Evolutionary conservation across 2,113 vertebrate species (phyloP).

Genomic region (Myodes glareolus): DNA sequence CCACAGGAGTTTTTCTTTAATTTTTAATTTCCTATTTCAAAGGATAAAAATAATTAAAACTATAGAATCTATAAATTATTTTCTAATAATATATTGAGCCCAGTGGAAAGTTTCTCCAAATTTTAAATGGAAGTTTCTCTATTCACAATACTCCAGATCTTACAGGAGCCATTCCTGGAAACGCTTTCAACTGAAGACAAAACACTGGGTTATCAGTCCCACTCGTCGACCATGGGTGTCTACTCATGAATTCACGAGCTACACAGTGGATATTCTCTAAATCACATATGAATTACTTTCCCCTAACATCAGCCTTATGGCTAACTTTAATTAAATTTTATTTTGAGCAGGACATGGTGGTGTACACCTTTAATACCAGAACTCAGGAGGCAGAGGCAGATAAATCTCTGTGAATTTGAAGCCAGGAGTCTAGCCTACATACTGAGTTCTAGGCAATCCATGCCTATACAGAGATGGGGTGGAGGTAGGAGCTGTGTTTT

Average conservation of each 20-base stretch:
- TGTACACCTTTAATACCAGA: neutral
- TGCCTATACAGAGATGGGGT: neutral
- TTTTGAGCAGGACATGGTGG: neutral
- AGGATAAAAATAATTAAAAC: neutral
- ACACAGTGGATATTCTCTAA: neutral
- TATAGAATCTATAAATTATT: neutral
- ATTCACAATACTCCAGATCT: neutral
- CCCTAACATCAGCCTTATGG: neutral
- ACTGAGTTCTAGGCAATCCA: neutral
- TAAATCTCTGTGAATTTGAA: neutral
- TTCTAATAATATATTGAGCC: neutral
- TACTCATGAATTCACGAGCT: neutral
- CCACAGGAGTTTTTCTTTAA: neutral
- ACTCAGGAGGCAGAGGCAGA: neutral
- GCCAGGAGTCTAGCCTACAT: neutral
- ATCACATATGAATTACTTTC: neutral
- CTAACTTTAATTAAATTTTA: neutral
- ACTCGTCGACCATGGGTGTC: neutral
- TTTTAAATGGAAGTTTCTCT: neutral
- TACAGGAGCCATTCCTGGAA: neutral
- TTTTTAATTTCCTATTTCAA: slow-evolving; percentile 33
- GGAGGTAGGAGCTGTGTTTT: neutral
- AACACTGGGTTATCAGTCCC: neutral
- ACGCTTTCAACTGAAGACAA: neutral
- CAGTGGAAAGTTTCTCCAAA: slow-evolving; percentile 1